Evolutionary conservation across 2,113 vertebrate genomes (phyloP), one percentile per base, ranked within the genome.

Genomic region (Triplophysa rosa): DNA sequence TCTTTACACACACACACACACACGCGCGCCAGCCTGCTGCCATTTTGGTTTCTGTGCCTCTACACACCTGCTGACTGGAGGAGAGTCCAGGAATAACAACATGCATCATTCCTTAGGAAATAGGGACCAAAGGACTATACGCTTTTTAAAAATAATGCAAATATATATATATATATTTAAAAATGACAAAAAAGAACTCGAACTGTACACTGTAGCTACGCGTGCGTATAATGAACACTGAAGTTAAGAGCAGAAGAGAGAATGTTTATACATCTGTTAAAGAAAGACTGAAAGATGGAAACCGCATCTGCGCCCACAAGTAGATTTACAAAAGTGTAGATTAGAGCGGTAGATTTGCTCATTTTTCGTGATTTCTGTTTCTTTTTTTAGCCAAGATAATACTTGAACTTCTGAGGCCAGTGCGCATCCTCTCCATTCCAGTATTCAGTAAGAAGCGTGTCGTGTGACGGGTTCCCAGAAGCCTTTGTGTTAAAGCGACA

Each of bases 91-190:
- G 93, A 94, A 90, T 92, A 93, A 92, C 92, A 90, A 93, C 92
- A 92, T 91, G 92, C 92, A 93, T 93, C 93, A 94, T 94, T 94
- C 92, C 93, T 94, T 94, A 93, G 93, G 89, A 93, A 92, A 93
- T 93, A 94, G 92, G 93, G 93, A 94, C 93, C 93, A 94, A 94
- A 94, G 92, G 93, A 94, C 93, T 93, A 92, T 90, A 92, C 80
- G 91, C 92, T 92, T 93, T 94, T 93, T 92, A 92, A 93, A 93
- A 92, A 85, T 92, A 90, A 91, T 92, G 33, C 5, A 90, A 91
- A 91, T 92, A 90, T 88, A 92, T 91, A 84, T 67, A 80, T 68
- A 67, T 79, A 91, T 92, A 91, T 37, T 37, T 37, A 91, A 89
- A 90, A 91, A 91, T 91, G 33, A 67, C 33, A 42, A 42, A 89